Percentiles rank a stretch among this genome's conserved stretches.
phyloP scores from a whole-genome alignment of 1,140 invertebrate genomes.

The Bursaphelenchus mucronatus region DNA sequence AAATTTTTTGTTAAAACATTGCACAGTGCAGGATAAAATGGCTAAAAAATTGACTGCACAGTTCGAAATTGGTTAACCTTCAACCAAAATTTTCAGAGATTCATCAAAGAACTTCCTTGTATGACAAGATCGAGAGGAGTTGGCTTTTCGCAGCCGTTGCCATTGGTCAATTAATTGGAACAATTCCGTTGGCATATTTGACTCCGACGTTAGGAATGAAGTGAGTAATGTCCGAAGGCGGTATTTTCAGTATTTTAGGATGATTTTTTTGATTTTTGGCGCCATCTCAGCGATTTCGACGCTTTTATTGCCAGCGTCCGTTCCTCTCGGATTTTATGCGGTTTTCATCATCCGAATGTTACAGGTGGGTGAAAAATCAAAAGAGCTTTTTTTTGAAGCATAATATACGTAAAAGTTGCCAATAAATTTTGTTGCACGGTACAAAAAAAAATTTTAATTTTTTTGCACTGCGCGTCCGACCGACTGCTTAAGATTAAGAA shows the following conservation, averaged over 20 bases:
- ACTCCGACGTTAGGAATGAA: conserved; percentile 9
- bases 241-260: conserved; percentile 18
- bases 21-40: too few species aligned
- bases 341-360: conserved; percentile 43
- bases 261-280: conserved; percentile 46
- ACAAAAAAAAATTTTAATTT: too few species aligned
- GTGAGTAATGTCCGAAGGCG: too few species aligned
- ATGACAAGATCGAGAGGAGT: conserved; percentile 12
- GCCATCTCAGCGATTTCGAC: conserved; percentile 51
- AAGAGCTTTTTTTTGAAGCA: too few species aligned
- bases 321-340: conserved; percentile 30
- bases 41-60: too few species aligned
- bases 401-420: too few species aligned
- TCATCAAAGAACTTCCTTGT: background rate
- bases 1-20: too few species aligned
- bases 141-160: conserved; percentile 44
- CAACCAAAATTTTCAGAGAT: too few species aligned
- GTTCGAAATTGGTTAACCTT: too few species aligned
- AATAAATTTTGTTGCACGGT: too few species aligned
- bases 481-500: too few species aligned
- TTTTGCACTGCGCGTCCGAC: too few species aligned
- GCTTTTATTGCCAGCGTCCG: conserved; percentile 43
- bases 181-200: conserved; percentile 33
- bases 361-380: conserved; percentile 36
- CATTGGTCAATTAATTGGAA: conserved; percentile 38